Conservation (phyloP, 2,113 vertebrate species). For the Aphyosemion australe region DNA sequence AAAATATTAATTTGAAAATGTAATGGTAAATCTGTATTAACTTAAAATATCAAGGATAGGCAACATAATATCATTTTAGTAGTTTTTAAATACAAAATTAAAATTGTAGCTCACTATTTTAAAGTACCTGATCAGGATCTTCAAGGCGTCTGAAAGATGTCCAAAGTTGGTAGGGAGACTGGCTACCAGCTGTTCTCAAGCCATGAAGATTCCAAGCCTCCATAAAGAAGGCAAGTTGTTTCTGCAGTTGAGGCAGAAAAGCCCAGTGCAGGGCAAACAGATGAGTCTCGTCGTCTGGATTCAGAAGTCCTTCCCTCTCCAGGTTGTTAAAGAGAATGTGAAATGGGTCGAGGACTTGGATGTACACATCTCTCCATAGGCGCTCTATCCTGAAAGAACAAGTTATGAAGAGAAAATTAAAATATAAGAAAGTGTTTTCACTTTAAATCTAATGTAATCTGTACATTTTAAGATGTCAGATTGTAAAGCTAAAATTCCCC, state of each 20-base stretch:
- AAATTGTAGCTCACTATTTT: background rate
- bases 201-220: slow-evolving; percentile 8
- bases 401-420: background rate
- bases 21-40: too few species aligned
- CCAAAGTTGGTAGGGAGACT: slow-evolving; percentile 4
- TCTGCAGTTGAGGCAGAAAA: slow-evolving; percentile 4
- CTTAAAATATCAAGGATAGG: too few species aligned
- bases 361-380: slow-evolving; percentile 2
- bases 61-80: too few species aligned
- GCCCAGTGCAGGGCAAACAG: slow-evolving; percentile 10
- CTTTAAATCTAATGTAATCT: too few species aligned
- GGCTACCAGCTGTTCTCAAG: slow-evolving; percentile 1
- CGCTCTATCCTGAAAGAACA: slow-evolving; percentile 1
- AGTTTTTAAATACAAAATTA: too few species aligned
- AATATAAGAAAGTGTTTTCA: background rate
- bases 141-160: slow-evolving; percentile 2
- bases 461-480: too few species aligned
- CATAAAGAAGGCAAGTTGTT: background rate
- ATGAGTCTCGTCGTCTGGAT: background rate
- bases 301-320: background rate
- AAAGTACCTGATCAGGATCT: background rate
- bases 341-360: background rate
- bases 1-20: too few species aligned
- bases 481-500: too few species aligned
- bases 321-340: background rate